Conservation (phyloP, 2,888 invertebrate species). For the Criorhina ranunculi region DNA sequence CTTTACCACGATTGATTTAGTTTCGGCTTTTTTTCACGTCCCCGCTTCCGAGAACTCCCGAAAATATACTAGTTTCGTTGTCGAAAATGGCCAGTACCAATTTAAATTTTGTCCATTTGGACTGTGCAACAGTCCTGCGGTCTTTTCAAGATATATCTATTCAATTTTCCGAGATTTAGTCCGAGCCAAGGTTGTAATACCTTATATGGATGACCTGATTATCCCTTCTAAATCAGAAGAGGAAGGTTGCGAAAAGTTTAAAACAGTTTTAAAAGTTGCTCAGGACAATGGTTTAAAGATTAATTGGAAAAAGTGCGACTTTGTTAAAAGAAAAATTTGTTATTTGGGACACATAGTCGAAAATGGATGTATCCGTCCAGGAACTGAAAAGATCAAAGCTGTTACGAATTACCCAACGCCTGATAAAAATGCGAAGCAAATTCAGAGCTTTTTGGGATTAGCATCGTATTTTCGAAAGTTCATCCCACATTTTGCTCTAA, state of each 20-base stretch:
- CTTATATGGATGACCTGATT: conserved; percentile 36
- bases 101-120: conserved; percentile 48
- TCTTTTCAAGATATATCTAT: conserved; percentile 29
- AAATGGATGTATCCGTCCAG: conserved; percentile 13
- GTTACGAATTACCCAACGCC: conserved; percentile 37
- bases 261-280: conserved; percentile 17
- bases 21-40: conserved; percentile 50
- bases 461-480: conserved; percentile 35
- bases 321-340: conserved; percentile 20
- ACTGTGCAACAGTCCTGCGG: conserved; percentile 30
- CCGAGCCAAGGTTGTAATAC: background rate
- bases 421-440: conserved; percentile 17
- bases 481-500: conserved; percentile 77
- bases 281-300: conserved; percentile 20
- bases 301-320: conserved; percentile 30
- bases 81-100: conserved; percentile 47
- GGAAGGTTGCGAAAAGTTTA: conserved; percentile 16
- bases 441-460: conserved; percentile 34
- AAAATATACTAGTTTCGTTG: conserved; percentile 49
- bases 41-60: conserved; percentile 31
- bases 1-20: conserved; percentile 47
- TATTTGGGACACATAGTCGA: conserved; percentile 50
- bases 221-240: conserved; percentile 14
- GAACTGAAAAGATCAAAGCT: conserved; percentile 30
- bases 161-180: conserved; percentile 77